A percentile compares a stretch with the other conserved stretches of the same genome.
Evolutionary conservation across 2,888 invertebrate species (phyloP).

Genomic region (Zele albiditarsus): DNA sequence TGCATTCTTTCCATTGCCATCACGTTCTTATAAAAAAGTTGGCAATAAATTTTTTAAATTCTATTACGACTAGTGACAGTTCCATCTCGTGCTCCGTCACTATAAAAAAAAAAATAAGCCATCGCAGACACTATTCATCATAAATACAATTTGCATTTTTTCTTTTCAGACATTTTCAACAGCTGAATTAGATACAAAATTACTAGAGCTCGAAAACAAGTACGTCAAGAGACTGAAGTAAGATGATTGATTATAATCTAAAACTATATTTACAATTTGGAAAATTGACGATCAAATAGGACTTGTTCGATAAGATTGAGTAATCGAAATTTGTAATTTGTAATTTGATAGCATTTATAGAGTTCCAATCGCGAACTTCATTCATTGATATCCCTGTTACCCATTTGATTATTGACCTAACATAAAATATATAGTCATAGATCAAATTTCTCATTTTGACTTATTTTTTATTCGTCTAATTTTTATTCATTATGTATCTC

Average conservation of each 20-base stretch:
- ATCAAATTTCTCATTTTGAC: slow-evolving; percentile 31
- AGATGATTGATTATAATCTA: neutral
- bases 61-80: slow-evolving; percentile 27
- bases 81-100: slow-evolving; percentile 41
- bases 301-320: neutral
- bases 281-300: neutral
- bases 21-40: slow-evolving; percentile 24
- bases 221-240: slow-evolving; percentile 61
- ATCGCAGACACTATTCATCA: neutral
- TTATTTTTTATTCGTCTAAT: neutral
- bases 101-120: slow-evolving; percentile 3
- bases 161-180: slow-evolving; percentile 64
- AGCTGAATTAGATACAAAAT: slow-evolving; percentile 63
- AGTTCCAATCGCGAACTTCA: neutral
- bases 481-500: neutral
- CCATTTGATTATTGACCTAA: slow-evolving; percentile 57
- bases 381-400: slow-evolving; percentile 23
- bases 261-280: neutral
- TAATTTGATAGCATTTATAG: slow-evolving; percentile 20
- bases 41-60: slow-evolving; percentile 31
- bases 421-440: slow-evolving; percentile 52
- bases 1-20: slow-evolving; percentile 18
- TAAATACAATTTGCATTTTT: slow-evolving; percentile 15
- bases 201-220: slow-evolving; percentile 63
- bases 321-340: neutral